Conservation (phyloP, 2,113 vertebrate species). For the Anguilla japonica region DNA sequence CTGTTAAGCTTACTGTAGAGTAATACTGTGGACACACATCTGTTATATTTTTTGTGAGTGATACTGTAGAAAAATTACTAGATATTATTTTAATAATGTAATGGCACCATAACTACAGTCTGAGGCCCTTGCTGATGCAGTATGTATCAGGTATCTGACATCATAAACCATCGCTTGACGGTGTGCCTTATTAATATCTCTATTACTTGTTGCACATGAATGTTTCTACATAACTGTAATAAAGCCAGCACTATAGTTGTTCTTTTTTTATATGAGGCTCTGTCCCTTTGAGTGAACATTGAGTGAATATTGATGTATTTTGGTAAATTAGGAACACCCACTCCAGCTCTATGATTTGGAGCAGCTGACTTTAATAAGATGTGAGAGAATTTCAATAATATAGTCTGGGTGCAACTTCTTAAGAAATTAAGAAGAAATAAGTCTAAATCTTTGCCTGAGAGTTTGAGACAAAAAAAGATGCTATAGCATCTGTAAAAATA, state of each 20-base stretch:
- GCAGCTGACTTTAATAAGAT: no score
- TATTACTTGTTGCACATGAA: constrained; percentile 43
- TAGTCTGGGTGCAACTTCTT: no score
- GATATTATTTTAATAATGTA: constrained; percentile 38
- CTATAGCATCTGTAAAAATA: no score
- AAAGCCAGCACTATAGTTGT: constrained; percentile 56
- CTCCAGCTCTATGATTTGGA: no score
- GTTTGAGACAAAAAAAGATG: no score
- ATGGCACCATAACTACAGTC: constrained; percentile 33
- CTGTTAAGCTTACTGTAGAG: constrained; percentile 1
- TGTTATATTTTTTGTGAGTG: constrained; percentile 34
- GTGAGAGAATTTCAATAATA: no score
- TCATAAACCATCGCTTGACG: constrained; percentile 45
- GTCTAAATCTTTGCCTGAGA: no score
- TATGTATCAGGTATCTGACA: constrained; percentile 50
- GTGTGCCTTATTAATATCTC: constrained; percentile 13
- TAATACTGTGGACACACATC: constrained; percentile 34
- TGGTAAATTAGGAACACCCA: no score
- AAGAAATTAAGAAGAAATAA: no score
- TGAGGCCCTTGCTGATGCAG: constrained; percentile 37
- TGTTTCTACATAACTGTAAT: constrained; percentile 48
- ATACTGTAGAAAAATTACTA: constrained; percentile 40
- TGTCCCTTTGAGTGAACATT: background rate
- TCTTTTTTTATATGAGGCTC: constrained; percentile 34
- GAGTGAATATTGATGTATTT: no score